Evolutionary conservation across 2,888 invertebrate species (phyloP).

Genomic region (Thereva nobilitata): DNA sequence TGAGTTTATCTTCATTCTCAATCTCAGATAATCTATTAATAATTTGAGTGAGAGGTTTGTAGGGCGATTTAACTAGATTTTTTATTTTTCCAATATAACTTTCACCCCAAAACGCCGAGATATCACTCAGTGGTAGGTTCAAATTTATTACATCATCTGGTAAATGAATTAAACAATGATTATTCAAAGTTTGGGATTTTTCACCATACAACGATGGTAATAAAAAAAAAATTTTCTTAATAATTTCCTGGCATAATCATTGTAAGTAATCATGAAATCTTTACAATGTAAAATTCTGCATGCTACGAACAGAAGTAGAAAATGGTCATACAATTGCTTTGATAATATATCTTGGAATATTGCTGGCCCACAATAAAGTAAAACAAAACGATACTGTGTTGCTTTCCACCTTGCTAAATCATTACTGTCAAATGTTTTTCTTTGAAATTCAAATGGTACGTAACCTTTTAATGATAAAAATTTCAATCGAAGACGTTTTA

Average conservation of each 20-base stretch:
- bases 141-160: too few species aligned
- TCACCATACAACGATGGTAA: too few species aligned
- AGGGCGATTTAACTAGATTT: not conserved
- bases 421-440: not conserved
- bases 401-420: not conserved
- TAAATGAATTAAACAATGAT: too few species aligned
- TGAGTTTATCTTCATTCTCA: not conserved
- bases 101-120: too few species aligned
- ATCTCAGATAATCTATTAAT: not conserved
- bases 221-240: not conserved
- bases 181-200: too few species aligned
- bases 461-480: not conserved
- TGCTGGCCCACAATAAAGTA: constrained; percentile 11
- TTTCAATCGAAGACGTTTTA: not conserved
- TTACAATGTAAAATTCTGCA: not conserved
- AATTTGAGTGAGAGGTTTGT: not conserved
- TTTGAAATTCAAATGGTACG: not conserved
- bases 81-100: too few species aligned
- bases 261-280: not conserved
- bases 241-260: not conserved
- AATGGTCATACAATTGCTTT: not conserved
- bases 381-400: constrained; percentile 11
- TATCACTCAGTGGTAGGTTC: too few species aligned
- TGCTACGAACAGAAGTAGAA: not conserved
- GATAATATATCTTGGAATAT: constrained; percentile 6